Conservation (phyloP, 2,888 invertebrate species). For the Aelia acuminata region DNA sequence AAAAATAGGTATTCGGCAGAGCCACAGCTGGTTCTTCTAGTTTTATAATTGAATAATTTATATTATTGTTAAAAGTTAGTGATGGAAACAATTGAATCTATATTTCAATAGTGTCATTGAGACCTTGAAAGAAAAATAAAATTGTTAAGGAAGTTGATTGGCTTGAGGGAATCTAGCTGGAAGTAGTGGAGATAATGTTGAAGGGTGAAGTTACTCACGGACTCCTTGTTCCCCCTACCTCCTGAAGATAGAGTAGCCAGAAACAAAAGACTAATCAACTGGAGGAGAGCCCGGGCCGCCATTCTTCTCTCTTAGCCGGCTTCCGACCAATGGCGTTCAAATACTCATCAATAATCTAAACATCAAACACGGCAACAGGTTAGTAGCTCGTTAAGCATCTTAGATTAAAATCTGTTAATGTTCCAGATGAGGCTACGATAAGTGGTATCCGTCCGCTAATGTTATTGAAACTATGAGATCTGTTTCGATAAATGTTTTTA, state of each 20-base stretch:
- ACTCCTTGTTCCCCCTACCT: background rate
- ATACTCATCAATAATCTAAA: background rate
- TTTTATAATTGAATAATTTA: too few relatives aligned
- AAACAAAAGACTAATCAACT: slow-evolving; percentile 27
- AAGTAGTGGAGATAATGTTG: background rate
- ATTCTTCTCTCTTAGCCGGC: background rate
- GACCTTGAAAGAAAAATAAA: background rate
- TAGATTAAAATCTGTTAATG: background rate
- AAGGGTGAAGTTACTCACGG: slow-evolving; percentile 8
- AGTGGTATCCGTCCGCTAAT: background rate
- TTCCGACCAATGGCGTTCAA: background rate
- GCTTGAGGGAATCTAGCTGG: background rate
- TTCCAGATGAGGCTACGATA: background rate
- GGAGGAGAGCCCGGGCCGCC: background rate
- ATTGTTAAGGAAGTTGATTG: background rate
- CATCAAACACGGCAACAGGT: background rate
- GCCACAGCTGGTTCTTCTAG: too few relatives aligned
- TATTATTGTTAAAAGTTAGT: too few relatives aligned
- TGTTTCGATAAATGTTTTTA: too few relatives aligned
- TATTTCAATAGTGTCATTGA: background rate
- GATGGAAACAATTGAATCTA: too few relatives aligned
- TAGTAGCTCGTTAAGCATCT: background rate
- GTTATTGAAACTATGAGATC: background rate
- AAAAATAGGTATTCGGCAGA: too few relatives aligned
- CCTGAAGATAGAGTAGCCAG: background rate